A percentile compares a stretch with the other conserved stretches of the same genome.
These are phyloP conservation scores for Morpho deidamia DNA, from an alignment of 2,888 invertebrate genomes.

Conservation along the genomic window DNA sequence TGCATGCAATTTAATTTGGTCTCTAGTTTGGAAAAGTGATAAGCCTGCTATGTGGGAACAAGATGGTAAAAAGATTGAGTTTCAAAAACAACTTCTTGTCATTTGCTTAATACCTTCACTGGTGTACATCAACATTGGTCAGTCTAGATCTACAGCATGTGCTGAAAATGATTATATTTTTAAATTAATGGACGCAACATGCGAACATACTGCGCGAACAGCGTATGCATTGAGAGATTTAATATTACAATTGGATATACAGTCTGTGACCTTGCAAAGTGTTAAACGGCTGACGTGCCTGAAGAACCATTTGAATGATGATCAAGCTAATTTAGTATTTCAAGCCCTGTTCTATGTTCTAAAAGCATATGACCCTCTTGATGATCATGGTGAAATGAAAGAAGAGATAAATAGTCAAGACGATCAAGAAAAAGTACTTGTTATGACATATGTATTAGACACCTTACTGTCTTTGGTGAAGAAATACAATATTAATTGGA, in stretches of 20 bases:
- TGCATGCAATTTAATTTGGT: slow-evolving; percentile 49
- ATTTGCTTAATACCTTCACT: slow-evolving; percentile 82
- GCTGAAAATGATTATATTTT: slow-evolving; percentile 78
- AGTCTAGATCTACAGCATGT: slow-evolving; percentile 42
- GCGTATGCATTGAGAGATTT: slow-evolving; percentile 79
- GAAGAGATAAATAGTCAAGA: slow-evolving; percentile 40
- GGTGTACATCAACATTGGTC: slow-evolving; percentile 42
- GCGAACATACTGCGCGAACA: slow-evolving; percentile 80
- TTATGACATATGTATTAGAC: slow-evolving; percentile 83
- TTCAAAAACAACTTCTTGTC: slow-evolving; percentile 80
- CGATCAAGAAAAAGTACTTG: slow-evolving; percentile 50
- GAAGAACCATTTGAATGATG: slow-evolving; percentile 76
- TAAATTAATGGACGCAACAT: slow-evolving; percentile 80
- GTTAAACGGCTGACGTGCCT: slow-evolving; percentile 78
- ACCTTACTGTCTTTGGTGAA: slow-evolving; percentile 81
- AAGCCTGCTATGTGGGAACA: slow-evolving; percentile 33
- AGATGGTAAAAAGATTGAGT: slow-evolving; percentile 42
- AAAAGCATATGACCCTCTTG: slow-evolving; percentile 68
- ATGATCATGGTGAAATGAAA: slow-evolving; percentile 36
- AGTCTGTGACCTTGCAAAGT: slow-evolving; percentile 68
- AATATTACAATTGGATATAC: slow-evolving; percentile 57
- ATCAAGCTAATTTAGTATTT: slow-evolving; percentile 81
- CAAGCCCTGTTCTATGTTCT: slow-evolving; percentile 80
- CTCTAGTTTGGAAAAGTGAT: slow-evolving; percentile 39
- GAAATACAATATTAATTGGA: slow-evolving; percentile 86